Base-by-base conservation (phyloP, 2,888 invertebrate species). In the Sylvicola cinctus region DNA sequence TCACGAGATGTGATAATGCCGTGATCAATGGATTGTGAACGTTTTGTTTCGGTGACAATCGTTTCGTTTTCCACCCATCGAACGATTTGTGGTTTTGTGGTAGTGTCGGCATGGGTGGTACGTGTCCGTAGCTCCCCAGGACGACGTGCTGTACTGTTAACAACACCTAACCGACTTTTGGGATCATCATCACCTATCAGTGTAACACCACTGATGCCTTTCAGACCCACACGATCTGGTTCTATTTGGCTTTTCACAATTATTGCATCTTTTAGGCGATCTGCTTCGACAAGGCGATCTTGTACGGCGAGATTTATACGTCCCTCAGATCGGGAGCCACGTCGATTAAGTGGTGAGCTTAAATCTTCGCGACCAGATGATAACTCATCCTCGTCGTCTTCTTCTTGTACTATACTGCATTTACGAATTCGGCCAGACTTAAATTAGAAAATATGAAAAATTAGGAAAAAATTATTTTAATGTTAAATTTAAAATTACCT, bases 371-470 rank as follows among this genome's bases (percentile, higher is more conserved):
- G 70, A 8, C 68, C 62, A 6, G 67, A 61, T 32, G 54, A 50
- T 38, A 48, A 51, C 11, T 51, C 64, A 45, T 80, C 85, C 48
- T 90, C 88, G 48, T 87, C 88, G 45, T 90, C 90, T 52, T 91
- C 91, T 50, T 84, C 84, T 45, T 84, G 78, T 15, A 90, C 88
- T 46, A 90, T 85, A 49, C 85, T 85, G 60, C 87, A 90, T 51
- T 88, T 88, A 33, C 87, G 68, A 16, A 73, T 71, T 33, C 83
- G 66, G 63, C 72, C 56, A 37, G 55, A 56, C 53, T 56, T 36
- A 16, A 40, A 40, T 32, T 35, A 36, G 23, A 28, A 28, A 15
- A 31, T 28, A 32, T 27, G 26, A n/a, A 15, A 14, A 29, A 34
- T 29, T 26, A 3, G 23, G 23, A 5, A 29, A 29, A 13, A 33